Base-by-base conservation (phyloP, 2,113 vertebrate species). In the Psephotus haematonotus region DNA sequence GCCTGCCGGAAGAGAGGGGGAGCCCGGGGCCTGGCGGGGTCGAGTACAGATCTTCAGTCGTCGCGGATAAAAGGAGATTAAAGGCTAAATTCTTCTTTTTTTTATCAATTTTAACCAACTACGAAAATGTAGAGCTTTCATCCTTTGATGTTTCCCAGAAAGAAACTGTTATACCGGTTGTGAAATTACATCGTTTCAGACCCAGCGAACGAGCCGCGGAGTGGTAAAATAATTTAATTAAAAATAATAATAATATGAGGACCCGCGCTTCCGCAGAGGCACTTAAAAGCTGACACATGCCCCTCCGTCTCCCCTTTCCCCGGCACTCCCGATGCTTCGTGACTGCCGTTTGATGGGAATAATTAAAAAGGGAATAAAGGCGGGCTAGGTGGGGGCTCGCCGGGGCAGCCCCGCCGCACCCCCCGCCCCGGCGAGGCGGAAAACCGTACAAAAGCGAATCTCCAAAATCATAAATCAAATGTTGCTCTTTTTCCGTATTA, bases 201-300 rank as follows among this genome's bases (percentile, higher is more conserved):
- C 90, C 86, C 96, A 64, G 96, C 69, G 94, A 91, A 97, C 91
- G 81, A 76, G 96, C 90, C 79, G 80, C 47, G 88, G 95, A 96
- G 97, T 84, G 92, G 86, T 64, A 77, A 96, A 97, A 97, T 98
- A 98, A 97, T 97, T 98, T 98, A 97, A 98, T 98, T 98, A 97
- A 98, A 98, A 94, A 92, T 92, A 94, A 93, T 96, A 97, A 97
- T 96, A 94, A 96, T 91, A 93, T 44, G 83, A 96, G 49, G 69
- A 90, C 82, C 75, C 29, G 41, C 65, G 84, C 78, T 95, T 97
- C 97, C 93, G 76, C 92, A 92, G 95, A 95, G 96, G 89, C 88
- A 92, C 95, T 98, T 94, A 93, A 97, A 98, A 95, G 96, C 96
- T 86, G 95, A 97, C 97, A 93, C 86, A 63, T 92, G 95, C 68